These are phyloP conservation scores for Andrena marginata DNA, from an alignment of 2,888 invertebrate genomes.

Conservation along the genomic window DNA sequence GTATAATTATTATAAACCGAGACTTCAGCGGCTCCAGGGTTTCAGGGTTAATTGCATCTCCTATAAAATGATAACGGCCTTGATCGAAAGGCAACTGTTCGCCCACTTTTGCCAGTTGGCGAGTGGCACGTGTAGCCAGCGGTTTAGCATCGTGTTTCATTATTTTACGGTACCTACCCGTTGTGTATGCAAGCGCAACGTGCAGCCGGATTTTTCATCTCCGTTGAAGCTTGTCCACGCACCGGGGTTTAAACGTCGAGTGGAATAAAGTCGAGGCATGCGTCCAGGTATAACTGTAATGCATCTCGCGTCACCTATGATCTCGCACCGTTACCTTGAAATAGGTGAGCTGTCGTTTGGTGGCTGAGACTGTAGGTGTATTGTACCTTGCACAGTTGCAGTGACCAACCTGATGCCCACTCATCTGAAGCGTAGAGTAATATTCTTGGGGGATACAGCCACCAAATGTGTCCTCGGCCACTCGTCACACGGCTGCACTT, in stretches of 20 bases:
- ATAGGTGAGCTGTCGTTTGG: constrained; percentile 63
- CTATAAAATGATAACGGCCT: neutral
- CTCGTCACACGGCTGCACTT: too few species aligned
- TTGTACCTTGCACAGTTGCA: neutral
- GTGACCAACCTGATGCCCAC: too few species aligned
- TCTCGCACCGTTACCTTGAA: constrained; percentile 81
- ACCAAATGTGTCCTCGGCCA: too few species aligned
- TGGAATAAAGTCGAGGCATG: constrained; percentile 63
- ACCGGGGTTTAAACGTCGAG: constrained; percentile 40
- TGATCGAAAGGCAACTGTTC: neutral
- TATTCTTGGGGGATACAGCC: too few species aligned
- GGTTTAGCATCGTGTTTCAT: constrained; percentile 13
- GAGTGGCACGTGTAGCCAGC: neutral
- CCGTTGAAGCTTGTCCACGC: constrained; percentile 1
- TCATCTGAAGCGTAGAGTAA: too few species aligned
- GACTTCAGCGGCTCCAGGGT: neutral
- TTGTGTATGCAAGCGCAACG: neutral
- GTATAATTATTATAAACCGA: neutral
- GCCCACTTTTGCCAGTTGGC: neutral
- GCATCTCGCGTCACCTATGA: constrained; percentile 81
- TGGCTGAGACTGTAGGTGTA: constrained; percentile 14
- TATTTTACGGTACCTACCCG: constrained; percentile 16
- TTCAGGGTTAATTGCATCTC: constrained; percentile 5
- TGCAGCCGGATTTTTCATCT: constrained; percentile 26
- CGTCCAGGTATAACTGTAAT: constrained; percentile 79